phyloP scores from a whole-genome alignment of 35 echinoderm and acorn worm genomes.

The Heliocidaris erythrogramma region DNA sequence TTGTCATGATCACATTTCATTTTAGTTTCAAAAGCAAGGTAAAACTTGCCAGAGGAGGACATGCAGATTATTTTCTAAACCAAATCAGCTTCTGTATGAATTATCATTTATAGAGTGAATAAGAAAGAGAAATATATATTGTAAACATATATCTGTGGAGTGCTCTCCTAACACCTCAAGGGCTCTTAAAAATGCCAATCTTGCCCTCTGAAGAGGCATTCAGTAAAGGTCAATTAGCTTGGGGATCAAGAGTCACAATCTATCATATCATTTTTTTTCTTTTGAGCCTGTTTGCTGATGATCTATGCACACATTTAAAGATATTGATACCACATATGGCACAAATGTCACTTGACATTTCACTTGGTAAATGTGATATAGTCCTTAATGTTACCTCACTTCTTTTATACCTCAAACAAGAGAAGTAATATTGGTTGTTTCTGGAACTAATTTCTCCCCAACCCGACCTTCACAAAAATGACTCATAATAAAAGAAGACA shows the following conservation, averaged over 20 bases:
- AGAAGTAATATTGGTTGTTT: not conserved
- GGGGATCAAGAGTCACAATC: not conserved
- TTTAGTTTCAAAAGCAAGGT: too few species aligned
- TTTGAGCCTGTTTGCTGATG: not conserved
- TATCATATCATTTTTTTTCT: slow-evolving; percentile 5
- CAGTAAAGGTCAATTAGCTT: slow-evolving; percentile 4
- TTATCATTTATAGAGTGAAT: not conserved
- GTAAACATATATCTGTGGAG: slow-evolving; percentile 12
- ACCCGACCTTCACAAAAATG: not conserved
- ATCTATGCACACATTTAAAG: not conserved
- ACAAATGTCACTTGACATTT: not conserved
- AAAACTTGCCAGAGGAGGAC: too few species aligned
- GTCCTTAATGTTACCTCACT: not conserved
- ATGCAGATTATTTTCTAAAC: too few species aligned
- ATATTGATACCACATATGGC: slow-evolving; percentile 1
- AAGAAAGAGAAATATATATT: not conserved
- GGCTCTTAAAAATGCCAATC: slow-evolving; percentile 5
- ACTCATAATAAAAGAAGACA: not conserved
- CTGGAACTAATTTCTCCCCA: not conserved
- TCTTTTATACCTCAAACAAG: not conserved
- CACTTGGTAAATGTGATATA: not conserved
- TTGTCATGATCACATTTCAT: too few species aligned
- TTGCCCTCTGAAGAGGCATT: not conserved
- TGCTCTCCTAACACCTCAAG: not conserved
- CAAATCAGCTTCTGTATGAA: not conserved